Evolutionary conservation across 2,888 invertebrate species (phyloP).

Genomic region (Sclerodermus sp.): DNA sequence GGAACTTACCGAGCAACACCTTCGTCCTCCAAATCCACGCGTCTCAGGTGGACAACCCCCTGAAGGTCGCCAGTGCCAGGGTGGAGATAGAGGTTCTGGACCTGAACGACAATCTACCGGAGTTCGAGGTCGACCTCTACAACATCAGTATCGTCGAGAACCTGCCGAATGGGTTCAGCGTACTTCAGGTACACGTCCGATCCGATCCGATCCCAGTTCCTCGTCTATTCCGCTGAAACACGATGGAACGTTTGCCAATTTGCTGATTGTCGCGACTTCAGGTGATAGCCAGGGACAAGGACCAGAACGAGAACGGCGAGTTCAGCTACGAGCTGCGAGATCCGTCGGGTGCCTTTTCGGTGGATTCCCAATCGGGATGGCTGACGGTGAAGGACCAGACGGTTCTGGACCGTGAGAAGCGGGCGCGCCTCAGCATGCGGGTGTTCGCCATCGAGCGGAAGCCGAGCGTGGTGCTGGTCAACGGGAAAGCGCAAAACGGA

Average conservation of each 20-base stretch:
- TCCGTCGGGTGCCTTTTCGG: conserved; percentile 75
- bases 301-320: conserved; percentile 84
- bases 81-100: conserved; percentile 76
- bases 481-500: conserved; percentile 23
- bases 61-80: conserved; percentile 73
- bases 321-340: conserved; percentile 79
- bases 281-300: conserved; percentile 77
- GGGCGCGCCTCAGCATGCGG: conserved; percentile 71
- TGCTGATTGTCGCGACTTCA: no score
- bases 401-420: conserved; percentile 77
- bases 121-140: conserved; percentile 86
- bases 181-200: conserved; percentile 62
- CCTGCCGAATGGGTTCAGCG: conserved; percentile 78
- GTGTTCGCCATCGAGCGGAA: conserved; percentile 79
- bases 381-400: conserved; percentile 78
- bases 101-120: conserved; percentile 81
- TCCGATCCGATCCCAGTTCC: no score
- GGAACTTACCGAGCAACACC: conserved; percentile 73
- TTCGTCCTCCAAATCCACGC: conserved; percentile 79
- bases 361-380: conserved; percentile 82
- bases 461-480: conserved; percentile 63
- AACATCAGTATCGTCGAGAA: conserved; percentile 93
- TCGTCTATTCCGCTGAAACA: no score
- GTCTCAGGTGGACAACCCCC: conserved; percentile 75
- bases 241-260: no score